Evolutionary conservation across 2,888 invertebrate species (phyloP).

Genomic region (Xiphydria camelus): DNA sequence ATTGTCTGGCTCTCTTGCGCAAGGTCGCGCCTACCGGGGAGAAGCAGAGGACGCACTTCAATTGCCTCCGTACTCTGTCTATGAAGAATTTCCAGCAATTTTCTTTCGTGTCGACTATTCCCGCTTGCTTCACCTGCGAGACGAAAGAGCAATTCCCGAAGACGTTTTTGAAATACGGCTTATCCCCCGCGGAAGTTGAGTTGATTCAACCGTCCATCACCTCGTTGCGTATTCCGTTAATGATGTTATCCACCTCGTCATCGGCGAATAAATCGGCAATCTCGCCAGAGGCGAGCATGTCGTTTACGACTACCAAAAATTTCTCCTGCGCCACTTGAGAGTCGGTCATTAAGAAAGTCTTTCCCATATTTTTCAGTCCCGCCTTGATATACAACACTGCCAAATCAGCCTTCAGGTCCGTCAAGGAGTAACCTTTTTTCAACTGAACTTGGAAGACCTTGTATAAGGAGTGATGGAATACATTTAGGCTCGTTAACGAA

Average conservation of each 20-base stretch:
- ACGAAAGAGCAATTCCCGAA: too few species aligned
- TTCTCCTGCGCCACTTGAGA: constrained; percentile 90
- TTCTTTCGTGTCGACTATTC: constrained; percentile 82
- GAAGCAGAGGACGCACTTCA: constrained; percentile 86
- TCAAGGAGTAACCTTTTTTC: constrained; percentile 83
- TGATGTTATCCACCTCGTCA: constrained; percentile 87
- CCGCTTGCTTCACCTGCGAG: constrained; percentile 79
- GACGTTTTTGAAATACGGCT: too few species aligned
- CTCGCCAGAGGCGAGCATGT: constrained; percentile 91
- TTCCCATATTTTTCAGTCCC: constrained; percentile 82
- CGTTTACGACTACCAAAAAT: constrained; percentile 90
- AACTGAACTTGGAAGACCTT: constrained; percentile 88
- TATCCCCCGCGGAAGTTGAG: too few species aligned
- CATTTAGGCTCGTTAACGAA: not conserved
- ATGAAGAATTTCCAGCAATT: constrained; percentile 97
- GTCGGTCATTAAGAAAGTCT: constrained; percentile 91
- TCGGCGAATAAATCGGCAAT: constrained; percentile 88
- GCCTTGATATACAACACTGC: constrained; percentile 82
- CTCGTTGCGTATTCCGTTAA: constrained; percentile 75
- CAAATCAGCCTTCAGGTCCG: constrained; percentile 76
- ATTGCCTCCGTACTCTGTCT: constrained; percentile 77
- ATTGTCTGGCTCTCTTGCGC: constrained; percentile 84
- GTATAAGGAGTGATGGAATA: not conserved
- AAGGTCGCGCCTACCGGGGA: constrained; percentile 92
- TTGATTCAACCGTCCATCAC: constrained; percentile 53